These are phyloP conservation scores for Spilarctia lutea DNA, from an alignment of 2,888 invertebrate species.

Conservation along the genomic window DNA sequence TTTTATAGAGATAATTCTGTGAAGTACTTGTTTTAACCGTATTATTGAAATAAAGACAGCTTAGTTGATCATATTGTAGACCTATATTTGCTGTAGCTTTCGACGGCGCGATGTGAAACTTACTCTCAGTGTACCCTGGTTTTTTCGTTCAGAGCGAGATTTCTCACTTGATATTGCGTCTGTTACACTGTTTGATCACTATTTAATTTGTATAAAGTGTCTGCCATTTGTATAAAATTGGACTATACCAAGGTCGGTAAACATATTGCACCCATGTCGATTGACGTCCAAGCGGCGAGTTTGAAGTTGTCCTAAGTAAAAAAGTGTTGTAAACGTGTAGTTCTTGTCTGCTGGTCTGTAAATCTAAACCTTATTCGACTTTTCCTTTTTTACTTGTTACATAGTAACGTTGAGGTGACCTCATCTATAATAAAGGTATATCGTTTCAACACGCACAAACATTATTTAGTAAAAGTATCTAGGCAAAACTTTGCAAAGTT, in stretches of 20 bases:
- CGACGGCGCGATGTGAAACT: neutral
- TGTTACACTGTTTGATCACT: neutral
- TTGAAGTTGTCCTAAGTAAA: too few species aligned
- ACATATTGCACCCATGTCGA: neutral
- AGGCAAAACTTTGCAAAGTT: conserved; percentile 8
- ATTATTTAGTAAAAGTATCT: conserved; percentile 4
- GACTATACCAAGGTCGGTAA: neutral
- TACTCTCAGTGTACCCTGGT: neutral
- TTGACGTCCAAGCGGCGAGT: neutral
- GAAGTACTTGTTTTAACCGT: neutral
- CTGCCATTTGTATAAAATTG: neutral
- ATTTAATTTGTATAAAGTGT: neutral
- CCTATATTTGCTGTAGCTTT: neutral
- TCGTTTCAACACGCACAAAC: neutral
- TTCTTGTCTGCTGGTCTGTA: neutral
- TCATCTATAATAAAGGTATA: neutral
- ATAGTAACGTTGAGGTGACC: neutral
- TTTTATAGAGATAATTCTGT: neutral
- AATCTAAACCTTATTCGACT: too few species aligned
- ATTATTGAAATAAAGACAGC: neutral
- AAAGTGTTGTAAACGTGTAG: too few species aligned
- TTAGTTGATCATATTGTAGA: neutral
- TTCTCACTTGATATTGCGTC: neutral
- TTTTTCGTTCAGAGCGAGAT: neutral
- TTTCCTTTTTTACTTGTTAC: neutral